Conservation (phyloP, 2,888 invertebrate genomes). For the Meta bourneti region DNA sequence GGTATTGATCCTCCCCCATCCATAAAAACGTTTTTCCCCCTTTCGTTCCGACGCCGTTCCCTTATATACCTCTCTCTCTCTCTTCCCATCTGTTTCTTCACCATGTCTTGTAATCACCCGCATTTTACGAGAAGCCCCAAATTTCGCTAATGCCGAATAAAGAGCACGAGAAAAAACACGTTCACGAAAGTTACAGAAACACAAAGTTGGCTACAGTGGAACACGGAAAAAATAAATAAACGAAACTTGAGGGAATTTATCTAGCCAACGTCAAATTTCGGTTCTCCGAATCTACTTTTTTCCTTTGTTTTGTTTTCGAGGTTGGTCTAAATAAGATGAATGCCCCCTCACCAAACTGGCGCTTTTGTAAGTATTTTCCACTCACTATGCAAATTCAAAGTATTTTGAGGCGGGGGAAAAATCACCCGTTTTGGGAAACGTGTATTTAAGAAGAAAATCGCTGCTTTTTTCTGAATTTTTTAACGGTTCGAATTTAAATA, state of each 20-base stretch:
- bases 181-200: slow-evolving; percentile 21
- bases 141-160: slow-evolving; percentile 66
- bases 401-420: slow-evolving; percentile 21
- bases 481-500: slow-evolving; percentile 50
- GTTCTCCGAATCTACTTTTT: slow-evolving; percentile 24
- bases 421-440: slow-evolving; percentile 46
- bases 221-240: neutral
- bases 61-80: slow-evolving; percentile 5
- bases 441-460: slow-evolving; percentile 62
- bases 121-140: slow-evolving; percentile 62
- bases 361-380: slow-evolving; percentile 15
- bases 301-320: slow-evolving; percentile 16
- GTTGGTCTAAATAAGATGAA: slow-evolving; percentile 50
- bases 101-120: slow-evolving; percentile 62
- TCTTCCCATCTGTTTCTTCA: slow-evolving; percentile 42
- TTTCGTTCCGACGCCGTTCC: slow-evolving; percentile 35
- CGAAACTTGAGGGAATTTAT: slow-evolving; percentile 36
- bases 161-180: slow-evolving; percentile 26
- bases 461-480: slow-evolving; percentile 16
- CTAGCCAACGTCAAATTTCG: slow-evolving; percentile 52
- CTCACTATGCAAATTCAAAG: slow-evolving; percentile 44
- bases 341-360: slow-evolving; percentile 20
- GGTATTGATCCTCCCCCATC: slow-evolving; percentile 58
- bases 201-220: slow-evolving; percentile 8
- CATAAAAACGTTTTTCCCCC: slow-evolving; percentile 46